A percentile compares a stretch with the other conserved stretches of the same genome.
These are phyloP conservation scores for Mylabris phalerata DNA, from an alignment of 1,140 invertebrate species.

Conservation along the genomic window DNA sequence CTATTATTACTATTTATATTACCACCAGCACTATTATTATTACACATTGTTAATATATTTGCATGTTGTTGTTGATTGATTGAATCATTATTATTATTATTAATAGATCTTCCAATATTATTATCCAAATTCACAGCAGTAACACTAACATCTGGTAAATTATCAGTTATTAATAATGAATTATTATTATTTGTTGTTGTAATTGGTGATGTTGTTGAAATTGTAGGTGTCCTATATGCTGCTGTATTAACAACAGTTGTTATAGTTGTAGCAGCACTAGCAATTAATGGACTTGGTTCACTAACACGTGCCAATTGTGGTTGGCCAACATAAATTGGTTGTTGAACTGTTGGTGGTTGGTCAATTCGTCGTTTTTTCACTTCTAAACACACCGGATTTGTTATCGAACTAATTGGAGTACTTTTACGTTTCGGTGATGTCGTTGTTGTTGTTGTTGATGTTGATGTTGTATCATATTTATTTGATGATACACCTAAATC, in stretches of 20 bases:
- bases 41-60: background rate
- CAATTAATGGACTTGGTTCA: conserved; percentile 63
- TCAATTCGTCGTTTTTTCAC: conserved; percentile 48
- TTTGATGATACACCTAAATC: conserved; percentile 58
- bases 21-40: conserved; percentile 5
- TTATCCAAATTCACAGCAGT: conserved; percentile 46
- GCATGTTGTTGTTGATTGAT: conserved; percentile 5
- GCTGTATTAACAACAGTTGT: conserved; percentile 61
- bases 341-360: conserved; percentile 24
- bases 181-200: background rate
- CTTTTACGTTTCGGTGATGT: conserved; percentile 53
- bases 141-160: conserved; percentile 37
- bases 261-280: conserved; percentile 64
- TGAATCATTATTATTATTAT: conserved; percentile 43
- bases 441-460: background rate
- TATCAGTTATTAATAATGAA: conserved; percentile 24
- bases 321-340: conserved; percentile 31
- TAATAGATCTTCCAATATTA: conserved; percentile 49
- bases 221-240: conserved; percentile 45
- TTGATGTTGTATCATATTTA: conserved; percentile 42
- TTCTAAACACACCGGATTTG: conserved; percentile 47
- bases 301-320: conserved; percentile 54
- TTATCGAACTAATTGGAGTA: conserved; percentile 35
- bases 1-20: conserved; percentile 26
- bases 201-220: conserved; percentile 50